phyloP scores from a whole-genome alignment of 2,113 vertebrate genomes.

The Microtus ochrogaster region DNA sequence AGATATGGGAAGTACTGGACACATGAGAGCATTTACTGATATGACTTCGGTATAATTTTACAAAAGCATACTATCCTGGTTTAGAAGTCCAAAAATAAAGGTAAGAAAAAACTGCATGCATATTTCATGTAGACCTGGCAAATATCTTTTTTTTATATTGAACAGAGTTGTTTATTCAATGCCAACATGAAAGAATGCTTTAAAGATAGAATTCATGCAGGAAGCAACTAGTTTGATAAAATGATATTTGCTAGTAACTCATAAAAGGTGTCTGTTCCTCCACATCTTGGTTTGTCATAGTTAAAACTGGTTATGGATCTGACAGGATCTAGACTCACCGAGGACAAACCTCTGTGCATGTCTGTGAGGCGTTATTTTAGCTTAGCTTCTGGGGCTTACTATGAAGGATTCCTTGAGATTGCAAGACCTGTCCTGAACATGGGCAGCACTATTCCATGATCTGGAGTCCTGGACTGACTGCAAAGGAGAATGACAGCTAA shows the following conservation, averaged over 20 bases:
- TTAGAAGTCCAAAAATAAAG: not conserved
- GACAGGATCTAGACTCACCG: not conserved
- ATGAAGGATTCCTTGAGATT: not conserved
- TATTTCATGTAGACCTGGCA: not conserved
- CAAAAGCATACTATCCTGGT: not conserved
- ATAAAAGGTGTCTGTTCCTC: not conserved
- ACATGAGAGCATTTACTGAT: not conserved
- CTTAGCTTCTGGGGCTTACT: not conserved
- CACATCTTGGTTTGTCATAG: too few relatives aligned
- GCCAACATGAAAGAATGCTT: not conserved
- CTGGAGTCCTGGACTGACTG: not conserved
- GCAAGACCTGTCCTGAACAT: not conserved
- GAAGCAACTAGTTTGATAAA: not conserved
- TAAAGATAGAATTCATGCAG: slow-evolving; percentile 1
- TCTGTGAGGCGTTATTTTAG: not conserved
- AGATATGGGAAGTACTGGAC: not conserved
- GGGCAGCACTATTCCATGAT: not conserved
- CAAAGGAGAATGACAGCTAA: not conserved
- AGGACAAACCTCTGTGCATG: not conserved
- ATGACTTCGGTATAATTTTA: not conserved
- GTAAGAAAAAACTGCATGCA: not conserved
- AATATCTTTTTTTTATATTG: not conserved
- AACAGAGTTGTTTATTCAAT: not conserved
- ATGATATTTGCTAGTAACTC: not conserved
- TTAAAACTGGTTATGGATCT: not conserved